Evolutionary conservation across 2,888 invertebrate species (phyloP).

Genomic region (Ernsta delagoae): DNA sequence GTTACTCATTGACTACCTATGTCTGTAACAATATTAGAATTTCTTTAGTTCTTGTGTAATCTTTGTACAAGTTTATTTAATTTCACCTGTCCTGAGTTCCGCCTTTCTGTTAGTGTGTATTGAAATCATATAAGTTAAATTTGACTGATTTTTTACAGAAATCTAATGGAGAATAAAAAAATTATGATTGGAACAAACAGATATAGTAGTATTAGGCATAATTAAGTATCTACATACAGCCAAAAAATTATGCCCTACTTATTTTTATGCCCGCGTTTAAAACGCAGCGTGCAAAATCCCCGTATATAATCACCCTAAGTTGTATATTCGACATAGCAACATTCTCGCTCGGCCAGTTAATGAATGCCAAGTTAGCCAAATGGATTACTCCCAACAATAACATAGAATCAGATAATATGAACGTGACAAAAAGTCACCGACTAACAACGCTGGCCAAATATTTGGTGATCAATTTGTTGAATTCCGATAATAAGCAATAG

Average conservation of each 20-base stretch:
- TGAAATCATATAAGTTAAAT: no score
- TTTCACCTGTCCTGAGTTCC: no score
- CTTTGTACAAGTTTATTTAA: no score
- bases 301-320: background rate
- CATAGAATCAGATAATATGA: constrained; percentile 1
- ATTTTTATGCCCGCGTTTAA: background rate
- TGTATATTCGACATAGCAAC: constrained; percentile 8
- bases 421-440: constrained; percentile 8
- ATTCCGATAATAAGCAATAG: no score
- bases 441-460: background rate
- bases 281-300: background rate
- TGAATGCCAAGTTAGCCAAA: constrained; percentile 18
- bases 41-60: constrained; percentile 1
- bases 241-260: background rate
- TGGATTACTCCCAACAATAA: constrained; percentile 10
- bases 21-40: constrained; percentile 2
- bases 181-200: no score
- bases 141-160: no score
- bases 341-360: constrained; percentile 16
- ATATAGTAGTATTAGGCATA: no score
- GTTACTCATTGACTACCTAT: background rate
- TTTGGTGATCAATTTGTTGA: background rate
- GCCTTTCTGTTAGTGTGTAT: no score
- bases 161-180: no score
- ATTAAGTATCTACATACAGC: no score